Evolutionary conservation across 2,888 invertebrate genomes (phyloP).

Genomic region (Acleris holmiana): DNA sequence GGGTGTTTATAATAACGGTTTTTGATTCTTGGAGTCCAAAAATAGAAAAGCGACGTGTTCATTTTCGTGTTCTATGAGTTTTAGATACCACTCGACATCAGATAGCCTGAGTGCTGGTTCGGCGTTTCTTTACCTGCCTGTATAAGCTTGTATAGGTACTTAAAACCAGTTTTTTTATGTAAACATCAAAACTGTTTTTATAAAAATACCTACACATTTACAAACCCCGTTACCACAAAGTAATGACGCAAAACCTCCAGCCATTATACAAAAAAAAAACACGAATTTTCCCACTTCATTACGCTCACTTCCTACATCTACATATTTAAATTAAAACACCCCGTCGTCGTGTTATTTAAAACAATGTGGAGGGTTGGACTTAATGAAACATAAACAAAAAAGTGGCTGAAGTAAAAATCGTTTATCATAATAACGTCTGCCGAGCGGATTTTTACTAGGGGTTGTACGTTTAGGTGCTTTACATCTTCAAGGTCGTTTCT

Average conservation of each 20-base stretch:
- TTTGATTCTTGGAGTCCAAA: too few relatives aligned
- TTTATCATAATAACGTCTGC: slow-evolving; percentile 18
- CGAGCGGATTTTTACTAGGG: neutral
- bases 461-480: neutral
- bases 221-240: slow-evolving; percentile 4
- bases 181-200: neutral
- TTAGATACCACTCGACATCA: too few relatives aligned
- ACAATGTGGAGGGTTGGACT: slow-evolving; percentile 43
- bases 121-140: too few relatives aligned
- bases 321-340: slow-evolving; percentile 51
- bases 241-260: slow-evolving; percentile 14
- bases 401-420: slow-evolving; percentile 19
- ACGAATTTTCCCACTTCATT: slow-evolving; percentile 48
- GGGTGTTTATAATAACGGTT: too few relatives aligned
- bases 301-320: slow-evolving; percentile 46
- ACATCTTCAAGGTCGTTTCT: too few relatives aligned
- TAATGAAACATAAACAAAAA: slow-evolving; percentile 56
- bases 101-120: too few relatives aligned
- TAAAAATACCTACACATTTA: slow-evolving; percentile 3
- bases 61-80: too few relatives aligned
- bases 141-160: too few relatives aligned
- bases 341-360: slow-evolving; percentile 46
- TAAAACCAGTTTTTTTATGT: too few relatives aligned
- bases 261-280: slow-evolving; percentile 43
- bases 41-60: too few relatives aligned